Evolutionary conservation across 2,888 invertebrate species (phyloP).

Genomic region (Abscondita cerata): DNA sequence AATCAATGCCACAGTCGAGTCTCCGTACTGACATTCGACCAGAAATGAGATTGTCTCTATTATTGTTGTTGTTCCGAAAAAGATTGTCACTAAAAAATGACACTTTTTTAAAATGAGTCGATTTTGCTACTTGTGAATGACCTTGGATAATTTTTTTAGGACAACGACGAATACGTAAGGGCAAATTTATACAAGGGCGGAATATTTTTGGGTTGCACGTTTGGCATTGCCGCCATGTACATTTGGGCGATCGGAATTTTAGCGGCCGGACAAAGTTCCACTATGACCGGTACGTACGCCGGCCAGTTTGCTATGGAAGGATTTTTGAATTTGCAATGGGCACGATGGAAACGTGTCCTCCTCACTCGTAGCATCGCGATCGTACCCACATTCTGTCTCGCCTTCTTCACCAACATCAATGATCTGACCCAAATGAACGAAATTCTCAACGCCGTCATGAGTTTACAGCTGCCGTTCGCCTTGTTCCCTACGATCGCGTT

Average conservation of each 20-base stretch:
- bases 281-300: constrained; percentile 85
- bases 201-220: constrained; percentile 77
- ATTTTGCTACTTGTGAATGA: too few species aligned
- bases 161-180: constrained; percentile 62
- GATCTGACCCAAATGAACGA: constrained; percentile 85
- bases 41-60: too few species aligned
- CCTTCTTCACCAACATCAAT: constrained; percentile 70
- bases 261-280: constrained; percentile 84
- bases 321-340: constrained; percentile 84
- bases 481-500: constrained; percentile 86
- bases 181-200: constrained; percentile 78
- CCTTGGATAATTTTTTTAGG: too few species aligned
- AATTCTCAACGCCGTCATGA: constrained; percentile 85
- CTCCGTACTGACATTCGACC: too few species aligned
- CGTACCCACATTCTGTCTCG: constrained; percentile 72
- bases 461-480: constrained; percentile 87
- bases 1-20: too few species aligned
- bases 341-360: constrained; percentile 85
- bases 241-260: constrained; percentile 85
- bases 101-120: too few species aligned
- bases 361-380: constrained; percentile 87
- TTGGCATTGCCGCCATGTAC: constrained; percentile 78
- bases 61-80: too few species aligned
- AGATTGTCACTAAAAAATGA: too few species aligned
- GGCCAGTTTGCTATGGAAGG: constrained; percentile 92